Conservation (phyloP, 2,797 vertebrate genomes). For the Avahi laniger region DNA sequence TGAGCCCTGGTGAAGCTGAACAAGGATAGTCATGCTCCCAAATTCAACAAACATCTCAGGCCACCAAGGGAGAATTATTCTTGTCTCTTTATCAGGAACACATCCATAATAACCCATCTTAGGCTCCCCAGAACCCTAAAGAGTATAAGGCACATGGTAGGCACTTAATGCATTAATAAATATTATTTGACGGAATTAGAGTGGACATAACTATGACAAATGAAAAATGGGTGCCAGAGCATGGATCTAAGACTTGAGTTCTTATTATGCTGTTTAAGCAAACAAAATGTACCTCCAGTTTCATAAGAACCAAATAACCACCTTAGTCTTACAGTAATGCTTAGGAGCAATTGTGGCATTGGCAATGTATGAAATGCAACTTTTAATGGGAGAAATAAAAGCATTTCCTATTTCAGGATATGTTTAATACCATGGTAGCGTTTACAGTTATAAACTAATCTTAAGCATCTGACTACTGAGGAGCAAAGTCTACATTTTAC, state of each 20-base stretch:
- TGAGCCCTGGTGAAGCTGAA: not conserved
- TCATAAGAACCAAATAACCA: not conserved
- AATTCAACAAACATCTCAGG: not conserved
- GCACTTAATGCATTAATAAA: not conserved
- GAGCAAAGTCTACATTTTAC: not conserved
- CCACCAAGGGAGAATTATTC: not conserved
- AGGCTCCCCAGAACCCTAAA: not conserved
- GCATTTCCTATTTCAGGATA: not conserved
- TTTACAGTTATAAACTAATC: not conserved
- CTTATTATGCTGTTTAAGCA: not conserved
- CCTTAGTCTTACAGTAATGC: not conserved
- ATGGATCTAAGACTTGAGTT: not conserved
- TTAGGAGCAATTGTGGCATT: not conserved
- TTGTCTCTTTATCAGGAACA: not conserved
- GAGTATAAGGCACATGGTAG: not conserved
- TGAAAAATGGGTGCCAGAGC: not conserved
- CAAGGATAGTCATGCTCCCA: not conserved
- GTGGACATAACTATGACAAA: not conserved
- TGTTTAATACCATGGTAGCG: not conserved
- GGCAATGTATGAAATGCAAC: not conserved
- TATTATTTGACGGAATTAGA: not conserved
- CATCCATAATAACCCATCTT: not conserved
- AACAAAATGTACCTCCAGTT: not conserved
- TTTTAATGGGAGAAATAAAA: not conserved
- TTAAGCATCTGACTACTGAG: not conserved